Base-by-base conservation (phyloP, 2,113 vertebrate species). In the Sander lucioperca region DNA sequence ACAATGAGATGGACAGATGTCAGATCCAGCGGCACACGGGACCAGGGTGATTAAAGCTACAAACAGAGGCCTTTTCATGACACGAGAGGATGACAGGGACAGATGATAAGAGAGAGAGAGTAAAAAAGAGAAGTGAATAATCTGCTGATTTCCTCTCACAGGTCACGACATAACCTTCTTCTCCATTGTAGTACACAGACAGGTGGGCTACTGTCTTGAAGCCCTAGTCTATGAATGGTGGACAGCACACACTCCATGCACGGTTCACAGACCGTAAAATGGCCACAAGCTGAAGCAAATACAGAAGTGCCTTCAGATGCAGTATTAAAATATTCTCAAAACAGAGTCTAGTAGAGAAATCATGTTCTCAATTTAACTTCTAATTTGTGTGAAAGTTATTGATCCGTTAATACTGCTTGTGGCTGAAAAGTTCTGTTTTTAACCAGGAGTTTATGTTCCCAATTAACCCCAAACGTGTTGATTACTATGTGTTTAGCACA, bases 31-130 rank as follows among this genome's bases (percentile, higher is more conserved):
- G 50, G 45, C 48, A 48, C 36, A 36, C n/a, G 63, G 67, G 54
- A 54, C 11, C 8, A 3, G 50, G 74, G 82, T 51, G 82, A 88
- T 83, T 78, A 80, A 85, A 86, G 68, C 57, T 21, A 36, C 61
- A 58, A 23, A 56, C 19, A n/a, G 1, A 57, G 8, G 25, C 36
- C 54, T 79, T 77, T 72, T 62, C 45, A 72, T 39, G 53, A 63
- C 51, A 66, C n/a, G 9, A 43, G 43, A 57, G 48, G 36, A 67
- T 7, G 18, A 12, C 77, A 77, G 39, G 39, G 14, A 51, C 25
- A 50, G 19, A 64, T 59, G 43, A 67, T 73, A 43, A 43, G 51
- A 56, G 30, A 57, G 27, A 54, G 5, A 39, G 18, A 61, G 19
- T 53, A 43, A 23, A 75, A 73, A 61, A 51, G 12, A 39, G 74